Evolutionary conservation across 1,140 invertebrate species (phyloP).

Genomic region (Cherax quadricarinatus): DNA sequence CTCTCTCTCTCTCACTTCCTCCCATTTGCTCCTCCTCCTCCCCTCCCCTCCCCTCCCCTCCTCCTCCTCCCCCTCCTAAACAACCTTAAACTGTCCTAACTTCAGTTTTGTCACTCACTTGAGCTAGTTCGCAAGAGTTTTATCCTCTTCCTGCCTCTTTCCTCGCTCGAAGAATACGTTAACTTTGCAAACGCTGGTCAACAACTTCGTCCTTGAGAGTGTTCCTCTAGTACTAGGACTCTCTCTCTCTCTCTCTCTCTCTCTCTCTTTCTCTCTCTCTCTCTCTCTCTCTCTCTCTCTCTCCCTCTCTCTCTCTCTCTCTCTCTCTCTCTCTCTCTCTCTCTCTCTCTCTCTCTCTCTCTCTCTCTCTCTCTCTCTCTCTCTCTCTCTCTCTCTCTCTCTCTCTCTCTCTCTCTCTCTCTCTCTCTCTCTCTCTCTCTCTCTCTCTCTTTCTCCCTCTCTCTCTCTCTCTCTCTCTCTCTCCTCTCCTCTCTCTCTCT

Average conservation of each 20-base stretch:
- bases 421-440: conserved; percentile 5
- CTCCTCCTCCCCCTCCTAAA: neutral
- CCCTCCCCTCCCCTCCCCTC: neutral
- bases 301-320: neutral
- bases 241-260: neutral
- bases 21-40: neutral
- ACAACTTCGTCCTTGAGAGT: neutral
- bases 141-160: neutral
- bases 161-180: neutral
- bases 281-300: neutral
- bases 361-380: conserved; percentile 6
- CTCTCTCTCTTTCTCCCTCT: neutral
- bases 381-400: conserved; percentile 23
- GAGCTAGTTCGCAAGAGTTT: neutral
- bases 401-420: neutral
- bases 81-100: neutral
- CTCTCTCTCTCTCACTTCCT: neutral
- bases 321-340: neutral
- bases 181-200: neutral
- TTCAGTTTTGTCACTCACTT: neutral
- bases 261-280: neutral
- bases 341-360: neutral
- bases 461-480: too few relatives aligned
- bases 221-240: neutral
- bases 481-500: too few relatives aligned